Percentiles rank a stretch among this genome's conserved stretches.
These are phyloP conservation scores for Belonocnema kinseyi DNA, from an alignment of 1,140 invertebrate species.

Conservation along the genomic window DNA sequence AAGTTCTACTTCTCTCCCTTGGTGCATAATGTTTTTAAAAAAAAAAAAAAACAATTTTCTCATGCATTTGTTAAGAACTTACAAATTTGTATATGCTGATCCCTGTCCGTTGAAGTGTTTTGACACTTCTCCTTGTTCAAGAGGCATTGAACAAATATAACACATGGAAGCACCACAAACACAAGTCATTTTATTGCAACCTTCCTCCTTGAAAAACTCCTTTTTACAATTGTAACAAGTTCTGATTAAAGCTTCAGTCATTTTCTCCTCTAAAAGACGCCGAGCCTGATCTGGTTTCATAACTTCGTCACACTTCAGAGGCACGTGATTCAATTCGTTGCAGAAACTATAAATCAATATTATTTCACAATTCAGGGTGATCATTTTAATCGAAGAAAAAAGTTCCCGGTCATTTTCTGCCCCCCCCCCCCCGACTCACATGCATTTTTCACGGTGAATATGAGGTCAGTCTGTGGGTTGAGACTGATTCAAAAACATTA, in stretches of 20 bases:
- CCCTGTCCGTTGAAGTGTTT: conserved; percentile 78
- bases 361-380: too few relatives aligned
- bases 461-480: too few relatives aligned
- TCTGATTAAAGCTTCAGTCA: conserved; percentile 81
- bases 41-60: not conserved
- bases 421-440: too few relatives aligned
- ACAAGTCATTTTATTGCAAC: conserved; percentile 85
- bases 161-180: conserved; percentile 82
- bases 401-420: too few relatives aligned
- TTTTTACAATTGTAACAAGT: conserved; percentile 79
- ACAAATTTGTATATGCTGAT: conserved; percentile 52
- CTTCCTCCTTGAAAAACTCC: conserved; percentile 80
- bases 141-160: conserved; percentile 79
- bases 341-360: conserved; percentile 72
- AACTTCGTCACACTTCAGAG: conserved; percentile 79
- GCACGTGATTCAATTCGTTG: conserved; percentile 80
- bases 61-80: conserved; percentile 25
- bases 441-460: too few relatives aligned
- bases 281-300: conserved; percentile 77
- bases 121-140: conserved; percentile 74
- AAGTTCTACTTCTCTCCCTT: too few relatives aligned
- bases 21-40: too few relatives aligned
- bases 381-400: too few relatives aligned
- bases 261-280: conserved; percentile 80
- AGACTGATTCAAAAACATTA: too few relatives aligned